Evolutionary conservation across 2,888 invertebrate species (phyloP), one percentile per base, ranked within the genome.

Genomic region (Malachius bipustulatus): DNA sequence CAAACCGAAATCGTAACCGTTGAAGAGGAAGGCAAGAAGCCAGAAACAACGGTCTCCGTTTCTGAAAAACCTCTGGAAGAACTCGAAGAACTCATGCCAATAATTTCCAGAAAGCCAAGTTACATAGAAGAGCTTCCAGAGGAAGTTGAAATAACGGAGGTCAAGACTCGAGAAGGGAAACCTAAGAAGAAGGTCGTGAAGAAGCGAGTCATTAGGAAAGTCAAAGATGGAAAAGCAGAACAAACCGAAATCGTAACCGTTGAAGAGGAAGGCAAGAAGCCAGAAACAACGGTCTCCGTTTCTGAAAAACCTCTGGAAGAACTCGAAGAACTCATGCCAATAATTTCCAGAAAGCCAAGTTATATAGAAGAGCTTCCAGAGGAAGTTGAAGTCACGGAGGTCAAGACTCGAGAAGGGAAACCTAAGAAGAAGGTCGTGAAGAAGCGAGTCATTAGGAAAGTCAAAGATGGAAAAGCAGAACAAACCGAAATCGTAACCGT

Each of bases 131-230:
- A 42, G 33, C 16, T 42, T n/a, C 27, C 48, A 2, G 50, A 4
- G 43, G 55, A 35, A 51, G 43, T 16, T 8, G 41, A 46, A 36
- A 47, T 48, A 13, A 32, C 42, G 15, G 32, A 41, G 42, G 30
- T 9, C 6, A 47, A 59, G 32, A 46, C 58, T 41, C 50, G 58
- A 30, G 49, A 56, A 37, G 52, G 28, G 35, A 42, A 48, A 52
- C 45, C 34, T 40, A 64, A 41, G 54, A 63, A 51, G 56, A 64
- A 36, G 53, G 55, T 61, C 16, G 42, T 63, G 2, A 65, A 59
- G 39, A 67, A 64, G 9, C 61, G 63, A 36, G 51, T 62, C 2
- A 66, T 69, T n/a, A 67, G 65, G 42, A 67, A 67, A 45, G 53
- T 59, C 2, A 49, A 58, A 29, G 60, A 55, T 40, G 41, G 52